These are phyloP conservation scores for Halocaridina rubra DNA, from an alignment of 2,888 invertebrate genomes.

Conservation along the genomic window DNA sequence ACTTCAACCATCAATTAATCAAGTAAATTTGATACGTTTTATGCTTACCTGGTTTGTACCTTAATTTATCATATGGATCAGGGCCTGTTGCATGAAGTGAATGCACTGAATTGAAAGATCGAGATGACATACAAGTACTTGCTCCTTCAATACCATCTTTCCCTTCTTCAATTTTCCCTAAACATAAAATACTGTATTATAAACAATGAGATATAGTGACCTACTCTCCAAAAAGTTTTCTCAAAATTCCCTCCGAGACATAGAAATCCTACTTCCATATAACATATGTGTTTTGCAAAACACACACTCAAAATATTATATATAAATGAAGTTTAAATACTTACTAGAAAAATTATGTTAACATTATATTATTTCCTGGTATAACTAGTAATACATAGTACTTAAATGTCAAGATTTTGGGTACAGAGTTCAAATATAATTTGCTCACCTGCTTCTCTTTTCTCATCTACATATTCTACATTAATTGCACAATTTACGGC, in stretches of 20 bases:
- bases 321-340: background rate
- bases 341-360: background rate
- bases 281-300: background rate
- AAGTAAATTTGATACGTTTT: no score
- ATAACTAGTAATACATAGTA: no score
- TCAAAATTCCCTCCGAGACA: no score
- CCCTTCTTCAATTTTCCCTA: background rate
- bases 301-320: background rate
- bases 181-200: no score
- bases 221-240: no score
- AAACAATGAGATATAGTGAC: no score
- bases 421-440: no score
- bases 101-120: slow-evolving; percentile 50
- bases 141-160: slow-evolving; percentile 42
- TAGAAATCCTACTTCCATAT: background rate
- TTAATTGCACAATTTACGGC: slow-evolving; percentile 38
- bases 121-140: slow-evolving; percentile 49
- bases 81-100: slow-evolving; percentile 68
- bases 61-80: slow-evolving; percentile 71
- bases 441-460: background rate
- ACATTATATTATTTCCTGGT: background rate
- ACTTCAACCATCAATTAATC: no score
- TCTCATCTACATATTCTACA: slow-evolving; percentile 45
- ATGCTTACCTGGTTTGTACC: slow-evolving; percentile 70
- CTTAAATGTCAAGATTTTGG: no score